These are phyloP conservation scores for Sebastiscus albofasciatus DNA, from an alignment of 2,797 vertebrate species.

Conservation along the genomic window DNA sequence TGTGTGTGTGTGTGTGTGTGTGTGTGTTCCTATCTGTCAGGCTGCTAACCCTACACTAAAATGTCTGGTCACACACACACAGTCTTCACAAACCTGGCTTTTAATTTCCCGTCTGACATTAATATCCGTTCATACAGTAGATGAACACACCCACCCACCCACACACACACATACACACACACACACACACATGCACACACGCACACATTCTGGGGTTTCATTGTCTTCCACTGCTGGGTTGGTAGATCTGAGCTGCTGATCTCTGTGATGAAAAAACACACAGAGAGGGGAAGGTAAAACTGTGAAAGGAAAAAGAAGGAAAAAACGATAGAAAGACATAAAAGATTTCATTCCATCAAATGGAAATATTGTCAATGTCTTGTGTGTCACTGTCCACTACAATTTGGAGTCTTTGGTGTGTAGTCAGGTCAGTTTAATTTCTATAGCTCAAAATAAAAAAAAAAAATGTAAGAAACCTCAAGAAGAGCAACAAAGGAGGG, in stretches of 20 bases:
- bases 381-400: neutral
- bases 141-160: no score
- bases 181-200: neutral
- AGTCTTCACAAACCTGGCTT: constrained; percentile 27
- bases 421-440: no score
- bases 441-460: no score
- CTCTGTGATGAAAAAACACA: constrained; percentile 2
- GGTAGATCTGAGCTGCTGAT: constrained; percentile 41
- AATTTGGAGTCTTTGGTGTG: neutral
- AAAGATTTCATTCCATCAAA: neutral
- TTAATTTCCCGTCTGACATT: constrained; percentile 69
- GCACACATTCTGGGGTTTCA: neutral
- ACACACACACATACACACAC: neutral
- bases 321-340: neutral
- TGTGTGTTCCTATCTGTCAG: neutral
- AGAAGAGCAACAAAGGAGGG: no score
- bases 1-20: neutral
- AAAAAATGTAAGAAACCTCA: no score
- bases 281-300: neutral
- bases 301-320: neutral
- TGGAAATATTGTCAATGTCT: neutral
- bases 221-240: constrained; percentile 18
- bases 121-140: constrained; percentile 56
- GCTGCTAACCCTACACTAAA: neutral
- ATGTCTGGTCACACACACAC: neutral